phyloP scores from a whole-genome alignment of 1,140 invertebrate genomes.

The Phymastichus coffea region DNA sequence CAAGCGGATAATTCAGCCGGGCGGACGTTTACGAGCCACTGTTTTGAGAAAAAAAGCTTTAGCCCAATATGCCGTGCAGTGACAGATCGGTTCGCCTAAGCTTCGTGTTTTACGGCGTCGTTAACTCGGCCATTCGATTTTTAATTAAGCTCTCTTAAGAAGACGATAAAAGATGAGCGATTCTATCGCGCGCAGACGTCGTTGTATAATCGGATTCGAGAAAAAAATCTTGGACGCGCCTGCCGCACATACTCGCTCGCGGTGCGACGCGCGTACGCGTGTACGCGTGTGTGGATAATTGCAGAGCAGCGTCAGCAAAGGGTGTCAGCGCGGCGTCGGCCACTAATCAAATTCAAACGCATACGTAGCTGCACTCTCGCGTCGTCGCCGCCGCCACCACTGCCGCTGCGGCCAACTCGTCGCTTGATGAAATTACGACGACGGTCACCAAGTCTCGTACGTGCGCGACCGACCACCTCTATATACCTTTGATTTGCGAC shows the following conservation, averaged over 20 bases:
- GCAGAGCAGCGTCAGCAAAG: constrained; percentile 33
- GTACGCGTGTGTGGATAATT: constrained; percentile 25
- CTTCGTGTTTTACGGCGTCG: constrained; percentile 45
- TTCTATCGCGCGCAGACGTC: too few relatives aligned
- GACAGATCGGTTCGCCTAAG: too few relatives aligned
- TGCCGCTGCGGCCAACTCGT: constrained; percentile 31
- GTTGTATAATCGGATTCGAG: too few relatives aligned
- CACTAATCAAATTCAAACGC: constrained; percentile 54
- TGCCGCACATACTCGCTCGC: neutral
- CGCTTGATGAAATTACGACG: constrained; percentile 52
- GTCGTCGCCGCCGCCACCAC: constrained; percentile 14
- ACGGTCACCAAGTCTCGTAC: too few relatives aligned
- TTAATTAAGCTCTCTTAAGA: constrained; percentile 43
- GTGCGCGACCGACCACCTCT: too few relatives aligned
- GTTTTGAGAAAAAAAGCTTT: too few relatives aligned
- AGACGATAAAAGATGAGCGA: neutral
- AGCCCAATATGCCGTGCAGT: too few relatives aligned
- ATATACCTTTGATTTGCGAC: too few relatives aligned
- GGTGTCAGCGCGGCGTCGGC: constrained; percentile 47
- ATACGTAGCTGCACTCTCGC: constrained; percentile 38
- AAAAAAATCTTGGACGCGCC: too few relatives aligned
- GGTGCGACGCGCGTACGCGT: neutral
- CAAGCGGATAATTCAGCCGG: too few relatives aligned
- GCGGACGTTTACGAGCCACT: too few relatives aligned
- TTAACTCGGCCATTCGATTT: constrained; percentile 48